Evolutionary conservation across 2,113 vertebrate species (phyloP).

Genomic region (Euleptes europaea): DNA sequence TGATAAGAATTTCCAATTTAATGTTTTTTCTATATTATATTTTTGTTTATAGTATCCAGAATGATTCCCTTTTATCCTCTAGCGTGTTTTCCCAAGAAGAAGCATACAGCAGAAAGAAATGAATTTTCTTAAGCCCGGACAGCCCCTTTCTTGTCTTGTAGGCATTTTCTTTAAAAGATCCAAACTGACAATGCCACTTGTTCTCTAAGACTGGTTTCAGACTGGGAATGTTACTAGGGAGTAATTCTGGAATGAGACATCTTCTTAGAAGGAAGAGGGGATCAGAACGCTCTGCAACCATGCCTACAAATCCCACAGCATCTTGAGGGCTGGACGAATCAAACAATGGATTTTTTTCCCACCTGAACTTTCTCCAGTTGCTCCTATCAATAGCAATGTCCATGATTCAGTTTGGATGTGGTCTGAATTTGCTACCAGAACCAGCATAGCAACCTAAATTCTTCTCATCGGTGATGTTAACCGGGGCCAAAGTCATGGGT

Average conservation of each 20-base stretch:
- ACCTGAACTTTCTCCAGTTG: too few relatives aligned
- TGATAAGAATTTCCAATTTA: conserved; percentile 51
- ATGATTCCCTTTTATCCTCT: background rate
- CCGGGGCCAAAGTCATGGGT: background rate
- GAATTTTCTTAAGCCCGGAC: conserved; percentile 44
- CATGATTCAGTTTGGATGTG: background rate
- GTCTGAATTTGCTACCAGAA: background rate
- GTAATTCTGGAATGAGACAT: background rate
- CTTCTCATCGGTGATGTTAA: background rate
- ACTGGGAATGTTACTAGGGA: background rate
- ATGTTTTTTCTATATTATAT: conserved; percentile 14
- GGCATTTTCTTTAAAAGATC: background rate
- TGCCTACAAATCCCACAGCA: background rate
- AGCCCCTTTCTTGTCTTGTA: conserved; percentile 6
- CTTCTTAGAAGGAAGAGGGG: background rate
- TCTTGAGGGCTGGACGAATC: background rate
- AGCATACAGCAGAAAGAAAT: conserved; percentile 34
- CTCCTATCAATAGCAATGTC: background rate
- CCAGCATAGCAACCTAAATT: background rate
- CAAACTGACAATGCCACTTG: background rate
- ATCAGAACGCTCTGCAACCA: background rate
- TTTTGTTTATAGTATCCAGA: conserved; percentile 22
- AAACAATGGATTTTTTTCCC: too few relatives aligned
- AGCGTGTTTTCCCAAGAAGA: conserved; percentile 17
- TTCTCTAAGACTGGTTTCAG: background rate